These are phyloP conservation scores for Proisotoma minuta DNA, from an alignment of 2,888 invertebrate species.

Conservation along the genomic window DNA sequence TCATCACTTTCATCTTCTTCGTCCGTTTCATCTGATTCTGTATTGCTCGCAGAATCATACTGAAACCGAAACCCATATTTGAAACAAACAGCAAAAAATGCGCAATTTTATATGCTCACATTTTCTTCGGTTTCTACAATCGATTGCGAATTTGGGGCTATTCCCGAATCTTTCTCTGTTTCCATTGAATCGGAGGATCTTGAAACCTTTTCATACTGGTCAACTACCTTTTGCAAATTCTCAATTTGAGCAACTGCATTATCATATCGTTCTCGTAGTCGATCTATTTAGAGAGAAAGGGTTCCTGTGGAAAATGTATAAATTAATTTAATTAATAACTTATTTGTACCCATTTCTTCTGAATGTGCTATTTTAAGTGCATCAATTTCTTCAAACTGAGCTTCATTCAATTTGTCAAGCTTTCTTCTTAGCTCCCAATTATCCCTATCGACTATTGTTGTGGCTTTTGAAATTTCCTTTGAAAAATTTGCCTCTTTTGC, in stretches of 20 bases:
- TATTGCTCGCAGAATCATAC: neutral
- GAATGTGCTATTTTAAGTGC: conserved; percentile 62
- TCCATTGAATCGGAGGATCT: conserved; percentile 7
- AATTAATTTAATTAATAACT: neutral
- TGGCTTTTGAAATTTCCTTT: conserved; percentile 58
- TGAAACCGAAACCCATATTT: neutral
- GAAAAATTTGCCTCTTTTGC: conserved; percentile 60
- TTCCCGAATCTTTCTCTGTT: conserved; percentile 8
- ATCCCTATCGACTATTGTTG: conserved; percentile 65
- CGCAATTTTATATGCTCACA: neutral
- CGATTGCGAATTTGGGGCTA: conserved; percentile 1
- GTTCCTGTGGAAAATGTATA: neutral
- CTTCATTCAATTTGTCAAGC: conserved; percentile 68
- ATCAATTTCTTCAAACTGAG: conserved; percentile 68
- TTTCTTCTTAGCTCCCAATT: conserved; percentile 65
- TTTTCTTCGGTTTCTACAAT: conserved; percentile 13
- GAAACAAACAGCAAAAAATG: neutral
- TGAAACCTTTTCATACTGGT: conserved; percentile 18
- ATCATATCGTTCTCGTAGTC: conserved; percentile 29
- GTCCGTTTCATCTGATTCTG: conserved; percentile 19
- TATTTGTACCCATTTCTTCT: conserved; percentile 61
- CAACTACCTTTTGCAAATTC: conserved; percentile 24
- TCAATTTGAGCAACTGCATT: conserved; percentile 27
- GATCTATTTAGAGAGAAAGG: conserved; percentile 11
- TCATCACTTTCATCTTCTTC: conserved; percentile 39